Evolutionary conservation across 2,797 vertebrate genomes (phyloP), one percentile per base, ranked within the genome.

Genomic region (Propithecus deckenii): DNA sequence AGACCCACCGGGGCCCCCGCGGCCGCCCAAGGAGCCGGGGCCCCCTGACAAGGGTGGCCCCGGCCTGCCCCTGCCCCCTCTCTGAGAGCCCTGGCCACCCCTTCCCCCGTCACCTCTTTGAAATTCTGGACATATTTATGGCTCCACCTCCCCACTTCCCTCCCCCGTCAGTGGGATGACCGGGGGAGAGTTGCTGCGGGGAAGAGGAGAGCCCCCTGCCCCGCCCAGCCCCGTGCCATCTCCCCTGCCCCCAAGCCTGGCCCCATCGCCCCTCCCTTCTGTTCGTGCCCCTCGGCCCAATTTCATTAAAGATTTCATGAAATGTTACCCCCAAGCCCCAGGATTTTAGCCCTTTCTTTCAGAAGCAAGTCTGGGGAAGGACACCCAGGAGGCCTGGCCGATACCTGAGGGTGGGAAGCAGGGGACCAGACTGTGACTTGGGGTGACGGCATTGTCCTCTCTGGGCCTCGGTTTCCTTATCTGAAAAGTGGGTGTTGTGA

Each of bases 1-100:
- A 1, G 99, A 99, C 9, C 98, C 98, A 6, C 97, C 98, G 0
- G 97, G 97, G 8, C 97, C 96, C 28, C 97, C 98, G 2, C 88
- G 97, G 86, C 96, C 97, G 0, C 95, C 97, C 38, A 98, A 98
- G 97, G 98, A 98, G 61, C 95, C 97, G 0, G 98, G 98, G 14
- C 96, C 97, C 20, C 94, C 98, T 14, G 98, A 98, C 43, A 98
- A 98, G 96, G 97, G 96, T 8, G 93, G 98, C 67, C 98, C 97
- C 0, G 98, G 97, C 46, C 94, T 98, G 28, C 98, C 98, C 87
- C 80, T 98, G 94, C 98, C 98, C 76, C 98, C 98, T 15, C 98
- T 98, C 72, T 98, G 98, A 98, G 94, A 81, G 63, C 59, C 80
- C 84, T 1, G 9, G 46, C 55, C 8, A n/a, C 61, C 32, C 48